Percentiles rank a stretch among this genome's conserved stretches.
Evolutionary conservation across 2,113 vertebrate genomes (phyloP).

Genomic region (Podocnemis expansa): DNA sequence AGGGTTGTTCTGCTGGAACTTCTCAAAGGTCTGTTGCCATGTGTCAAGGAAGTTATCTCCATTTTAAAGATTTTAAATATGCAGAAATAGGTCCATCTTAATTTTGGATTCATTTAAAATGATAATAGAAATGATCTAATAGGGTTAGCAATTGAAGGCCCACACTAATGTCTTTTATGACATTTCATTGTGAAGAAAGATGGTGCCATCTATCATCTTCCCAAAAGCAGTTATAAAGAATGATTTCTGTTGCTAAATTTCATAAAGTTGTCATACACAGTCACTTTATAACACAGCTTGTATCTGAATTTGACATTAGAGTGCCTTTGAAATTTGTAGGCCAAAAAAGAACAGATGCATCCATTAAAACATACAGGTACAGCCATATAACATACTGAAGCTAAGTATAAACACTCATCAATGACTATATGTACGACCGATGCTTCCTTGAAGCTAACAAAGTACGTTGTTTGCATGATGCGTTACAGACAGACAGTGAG

Average conservation of each 20-base stretch:
- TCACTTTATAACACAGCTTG: constrained; percentile 9
- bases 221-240: neutral
- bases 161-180: neutral
- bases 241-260: constrained; percentile 25
- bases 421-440: neutral
- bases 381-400: neutral
- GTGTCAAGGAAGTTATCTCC: neutral
- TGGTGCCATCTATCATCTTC: neutral
- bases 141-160: neutral
- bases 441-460: constrained; percentile 11
- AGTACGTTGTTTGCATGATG: neutral
- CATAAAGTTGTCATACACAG: constrained; percentile 12
- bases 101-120: neutral
- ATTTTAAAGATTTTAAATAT: neutral
- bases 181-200: neutral
- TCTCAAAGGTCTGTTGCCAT: neutral
- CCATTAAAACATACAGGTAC: constrained; percentile 38
- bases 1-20: neutral
- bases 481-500: constrained; percentile 12
- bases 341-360: constrained; percentile 36
- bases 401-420: neutral
- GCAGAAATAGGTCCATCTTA: neutral
- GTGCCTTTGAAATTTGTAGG: constrained; percentile 48
- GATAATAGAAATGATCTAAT: neutral
- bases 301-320: constrained; percentile 27